Conservation (phyloP, 2,797 vertebrate genomes). For the Sebastes goodei region DNA sequence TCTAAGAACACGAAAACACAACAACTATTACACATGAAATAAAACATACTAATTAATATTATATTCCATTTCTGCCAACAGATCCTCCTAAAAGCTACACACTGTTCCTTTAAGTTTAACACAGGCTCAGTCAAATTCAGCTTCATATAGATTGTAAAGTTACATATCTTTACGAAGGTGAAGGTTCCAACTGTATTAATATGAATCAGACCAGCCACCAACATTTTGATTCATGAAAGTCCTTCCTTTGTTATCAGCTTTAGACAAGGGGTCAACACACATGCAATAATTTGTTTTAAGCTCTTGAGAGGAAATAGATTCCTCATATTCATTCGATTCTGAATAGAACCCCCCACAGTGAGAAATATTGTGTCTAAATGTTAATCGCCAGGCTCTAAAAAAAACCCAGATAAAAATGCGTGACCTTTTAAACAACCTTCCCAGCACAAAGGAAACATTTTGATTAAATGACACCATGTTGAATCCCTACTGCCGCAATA, state of each 20-base stretch:
- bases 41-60: too few species aligned
- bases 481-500: background rate
- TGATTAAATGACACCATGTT: background rate
- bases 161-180: background rate
- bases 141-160: background rate
- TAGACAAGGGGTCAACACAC: background rate
- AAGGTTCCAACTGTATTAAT: background rate
- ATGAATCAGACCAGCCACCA: background rate
- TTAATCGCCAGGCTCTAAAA: background rate
- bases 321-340: background rate
- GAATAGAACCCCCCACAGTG: background rate
- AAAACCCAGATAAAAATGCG: background rate
- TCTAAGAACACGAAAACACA: too few species aligned
- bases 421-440: background rate
- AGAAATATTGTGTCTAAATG: background rate
- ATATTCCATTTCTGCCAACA: too few species aligned
- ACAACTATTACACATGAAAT: too few species aligned
- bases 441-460: background rate
- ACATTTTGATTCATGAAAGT: background rate
- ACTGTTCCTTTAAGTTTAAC: too few species aligned
- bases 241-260: background rate
- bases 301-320: background rate
- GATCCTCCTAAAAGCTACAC: too few species aligned
- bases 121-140: background rate
- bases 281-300: background rate